A percentile compares a stretch with the other conserved stretches of the same genome.
Evolutionary conservation across 1,140 invertebrate species (phyloP).

Genomic region (Goniozus legneri): DNA sequence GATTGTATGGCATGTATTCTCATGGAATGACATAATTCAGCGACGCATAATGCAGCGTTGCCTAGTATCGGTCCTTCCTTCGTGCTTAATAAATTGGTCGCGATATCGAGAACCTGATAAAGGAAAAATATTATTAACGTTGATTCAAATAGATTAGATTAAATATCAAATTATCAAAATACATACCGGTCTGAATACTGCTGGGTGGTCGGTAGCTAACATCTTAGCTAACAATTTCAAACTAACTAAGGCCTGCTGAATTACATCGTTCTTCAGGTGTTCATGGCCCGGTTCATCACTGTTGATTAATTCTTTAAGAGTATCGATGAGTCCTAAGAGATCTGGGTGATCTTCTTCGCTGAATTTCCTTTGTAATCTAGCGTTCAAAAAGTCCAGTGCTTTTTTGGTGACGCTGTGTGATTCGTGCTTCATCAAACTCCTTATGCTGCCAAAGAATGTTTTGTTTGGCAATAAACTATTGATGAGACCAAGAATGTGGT

Average conservation of each 20-base stretch:
- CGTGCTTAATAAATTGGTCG: constrained; percentile 60
- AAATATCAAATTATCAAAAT: neutral
- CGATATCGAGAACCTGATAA: constrained; percentile 57
- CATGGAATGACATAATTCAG: constrained; percentile 72
- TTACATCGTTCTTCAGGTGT: constrained; percentile 57
- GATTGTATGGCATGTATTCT: constrained; percentile 69
- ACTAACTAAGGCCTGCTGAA: constrained; percentile 77
- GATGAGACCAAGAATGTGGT: constrained; percentile 72
- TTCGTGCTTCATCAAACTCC: constrained; percentile 67
- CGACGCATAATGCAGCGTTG: constrained; percentile 74
- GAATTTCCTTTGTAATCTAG: constrained; percentile 68
- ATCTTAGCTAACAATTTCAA: constrained; percentile 75
- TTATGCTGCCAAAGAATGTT: constrained; percentile 74
- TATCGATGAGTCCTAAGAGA: constrained; percentile 59
- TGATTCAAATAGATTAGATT: constrained; percentile 4
- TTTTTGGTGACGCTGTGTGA: constrained; percentile 70
- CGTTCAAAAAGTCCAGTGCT: constrained; percentile 79
- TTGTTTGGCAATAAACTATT: constrained; percentile 74
- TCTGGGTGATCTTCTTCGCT: constrained; percentile 50
- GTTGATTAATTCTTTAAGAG: constrained; percentile 60
- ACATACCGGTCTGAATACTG: constrained; percentile 60
- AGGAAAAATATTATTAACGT: constrained; percentile 18
- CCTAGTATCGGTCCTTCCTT: constrained; percentile 62
- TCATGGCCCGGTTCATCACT: constrained; percentile 35
- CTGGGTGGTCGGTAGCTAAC: constrained; percentile 62